A percentile compares a stretch with the other conserved stretches of the same genome.
These are phyloP conservation scores for Megalops cyprinoides DNA, from an alignment of 2,797 vertebrate species.

Conservation along the genomic window DNA sequence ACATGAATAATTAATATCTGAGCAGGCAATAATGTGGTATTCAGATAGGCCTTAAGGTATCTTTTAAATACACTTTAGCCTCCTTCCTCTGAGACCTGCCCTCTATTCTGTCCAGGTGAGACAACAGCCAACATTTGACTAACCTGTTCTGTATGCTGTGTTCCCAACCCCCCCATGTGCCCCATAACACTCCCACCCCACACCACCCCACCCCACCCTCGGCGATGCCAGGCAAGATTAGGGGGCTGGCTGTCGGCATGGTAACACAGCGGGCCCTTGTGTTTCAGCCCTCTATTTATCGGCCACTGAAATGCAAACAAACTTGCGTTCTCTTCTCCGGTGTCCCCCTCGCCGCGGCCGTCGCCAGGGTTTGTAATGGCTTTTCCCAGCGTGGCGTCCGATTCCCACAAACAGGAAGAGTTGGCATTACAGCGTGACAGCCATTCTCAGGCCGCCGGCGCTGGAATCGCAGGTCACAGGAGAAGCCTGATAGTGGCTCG, in stretches of 20 bases:
- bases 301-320: constrained; percentile 40
- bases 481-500: constrained; percentile 4
- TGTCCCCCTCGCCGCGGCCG: not conserved
- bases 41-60: not conserved
- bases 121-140: constrained; percentile 10
- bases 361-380: not conserved
- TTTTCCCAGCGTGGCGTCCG: too few species aligned
- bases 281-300: constrained; percentile 51
- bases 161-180: not conserved
- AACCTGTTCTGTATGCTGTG: constrained; percentile 7
- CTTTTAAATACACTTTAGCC: not conserved
- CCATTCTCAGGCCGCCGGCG: not conserved
- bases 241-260: constrained; percentile 49
- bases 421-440: constrained; percentile 2
- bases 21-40: not conserved
- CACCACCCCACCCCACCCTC: not conserved
- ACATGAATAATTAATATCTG: not conserved
- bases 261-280: constrained; percentile 50
- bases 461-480: not conserved
- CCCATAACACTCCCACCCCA: not conserved
- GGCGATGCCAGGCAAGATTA: constrained; percentile 44
- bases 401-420: constrained; percentile 9
- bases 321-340: constrained; percentile 28
- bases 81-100: not conserved
- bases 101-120: not conserved